Conservation (phyloP, 2,888 invertebrate species). For the Oligia latruncula region DNA sequence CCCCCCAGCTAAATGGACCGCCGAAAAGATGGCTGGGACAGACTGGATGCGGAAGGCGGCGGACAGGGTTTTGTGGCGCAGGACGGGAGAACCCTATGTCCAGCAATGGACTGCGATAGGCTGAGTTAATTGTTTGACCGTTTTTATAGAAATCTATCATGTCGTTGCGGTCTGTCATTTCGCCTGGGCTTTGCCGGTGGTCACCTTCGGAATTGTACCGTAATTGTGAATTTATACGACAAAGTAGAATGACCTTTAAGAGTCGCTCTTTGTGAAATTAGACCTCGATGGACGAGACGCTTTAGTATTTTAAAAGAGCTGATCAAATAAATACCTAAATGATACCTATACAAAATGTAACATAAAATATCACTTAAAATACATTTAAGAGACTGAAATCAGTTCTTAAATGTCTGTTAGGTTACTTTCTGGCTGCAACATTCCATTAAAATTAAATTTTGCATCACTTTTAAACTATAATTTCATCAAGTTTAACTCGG, state of each 20-base stretch:
- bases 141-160: neutral
- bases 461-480: neutral
- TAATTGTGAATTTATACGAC: neutral
- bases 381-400: neutral
- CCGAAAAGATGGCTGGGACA: too few species aligned
- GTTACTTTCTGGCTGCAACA: neutral
- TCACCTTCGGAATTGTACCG: neutral
- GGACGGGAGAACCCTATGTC: too few species aligned
- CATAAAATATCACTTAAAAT: neutral
- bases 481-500: neutral
- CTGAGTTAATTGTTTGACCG: too few species aligned
- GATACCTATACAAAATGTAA: neutral
- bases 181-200: neutral
- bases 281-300: neutral
- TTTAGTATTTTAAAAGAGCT: neutral
- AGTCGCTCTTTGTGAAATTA: conserved; percentile 13
- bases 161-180: neutral
- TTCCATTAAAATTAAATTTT: neutral
- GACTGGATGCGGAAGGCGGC: too few species aligned
- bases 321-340: neutral
- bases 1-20: too few species aligned
- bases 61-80: too few species aligned
- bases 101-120: too few species aligned
- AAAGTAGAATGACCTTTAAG: neutral
- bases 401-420: neutral